Evolutionary conservation across 2,113 vertebrate species (phyloP).

Genomic region (Tursiops truncatus): DNA sequence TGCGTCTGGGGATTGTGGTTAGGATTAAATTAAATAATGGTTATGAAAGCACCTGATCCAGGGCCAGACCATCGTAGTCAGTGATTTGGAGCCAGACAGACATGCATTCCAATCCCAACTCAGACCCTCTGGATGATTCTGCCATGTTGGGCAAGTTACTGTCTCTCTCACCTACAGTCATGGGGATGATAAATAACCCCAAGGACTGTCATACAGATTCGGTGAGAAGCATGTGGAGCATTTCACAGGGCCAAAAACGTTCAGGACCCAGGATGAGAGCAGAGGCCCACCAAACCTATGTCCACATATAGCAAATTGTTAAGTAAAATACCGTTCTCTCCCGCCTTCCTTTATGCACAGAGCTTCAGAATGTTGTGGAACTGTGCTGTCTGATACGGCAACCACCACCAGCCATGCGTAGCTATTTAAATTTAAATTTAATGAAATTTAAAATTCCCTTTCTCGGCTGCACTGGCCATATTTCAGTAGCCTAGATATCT

Average conservation of each 20-base stretch:
- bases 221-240: neutral
- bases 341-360: neutral
- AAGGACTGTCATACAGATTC: neutral
- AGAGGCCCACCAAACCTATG: neutral
- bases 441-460: neutral
- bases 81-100: neutral
- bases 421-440: neutral
- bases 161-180: neutral
- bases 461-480: neutral
- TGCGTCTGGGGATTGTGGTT: neutral
- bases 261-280: neutral
- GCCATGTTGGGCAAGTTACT: neutral
- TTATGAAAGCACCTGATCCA: neutral
- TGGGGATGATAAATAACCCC: neutral
- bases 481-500: neutral
- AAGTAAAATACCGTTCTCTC: neutral
- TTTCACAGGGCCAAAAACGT: neutral
- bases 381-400: accelerated
- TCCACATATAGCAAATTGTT: neutral
- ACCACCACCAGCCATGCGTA: neutral
- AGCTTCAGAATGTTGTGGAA: neutral
- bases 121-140: neutral
- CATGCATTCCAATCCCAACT: neutral
- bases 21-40: neutral
- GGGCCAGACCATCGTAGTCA: neutral